phyloP scores from a whole-genome alignment of 2,113 vertebrate genomes.

The Halcyon malimbica region DNA sequence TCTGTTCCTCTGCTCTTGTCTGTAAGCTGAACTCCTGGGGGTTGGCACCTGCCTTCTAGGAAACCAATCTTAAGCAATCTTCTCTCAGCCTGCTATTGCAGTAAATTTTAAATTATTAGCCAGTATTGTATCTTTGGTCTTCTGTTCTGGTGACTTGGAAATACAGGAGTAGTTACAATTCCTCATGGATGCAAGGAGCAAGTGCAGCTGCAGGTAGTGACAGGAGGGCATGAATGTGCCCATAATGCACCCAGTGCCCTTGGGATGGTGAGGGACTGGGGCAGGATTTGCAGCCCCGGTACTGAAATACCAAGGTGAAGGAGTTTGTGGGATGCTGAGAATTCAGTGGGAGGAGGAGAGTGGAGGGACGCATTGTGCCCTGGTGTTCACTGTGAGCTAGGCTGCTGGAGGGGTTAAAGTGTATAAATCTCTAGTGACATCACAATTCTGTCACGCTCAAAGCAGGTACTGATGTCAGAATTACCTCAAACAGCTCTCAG shows the following conservation, averaged over 20 bases:
- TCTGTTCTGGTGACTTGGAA: not conserved
- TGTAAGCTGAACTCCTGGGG: not conserved
- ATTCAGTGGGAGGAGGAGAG: not conserved
- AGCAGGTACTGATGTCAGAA: not conserved
- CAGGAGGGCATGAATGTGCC: not conserved
- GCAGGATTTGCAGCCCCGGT: not conserved
- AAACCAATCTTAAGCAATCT: not conserved
- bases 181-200: not conserved
- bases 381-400: not conserved
- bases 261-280: not conserved
- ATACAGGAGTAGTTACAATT: fast-evolving
- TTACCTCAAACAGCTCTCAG: not conserved
- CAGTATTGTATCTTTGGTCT: not conserved
- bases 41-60: not conserved
- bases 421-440: not conserved
- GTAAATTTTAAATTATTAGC: not conserved
- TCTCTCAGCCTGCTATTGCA: not conserved
- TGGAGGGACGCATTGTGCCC: not conserved
- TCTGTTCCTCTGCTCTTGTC: not conserved
- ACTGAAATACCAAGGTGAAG: not conserved
- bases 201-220: fast-evolving
- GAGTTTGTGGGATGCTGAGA: not conserved
- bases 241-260: not conserved
- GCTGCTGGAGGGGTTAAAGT: not conserved
- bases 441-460: not conserved